Evolutionary conservation across 2,797 vertebrate species (phyloP).

Genomic region (Remorina albescens): DNA sequence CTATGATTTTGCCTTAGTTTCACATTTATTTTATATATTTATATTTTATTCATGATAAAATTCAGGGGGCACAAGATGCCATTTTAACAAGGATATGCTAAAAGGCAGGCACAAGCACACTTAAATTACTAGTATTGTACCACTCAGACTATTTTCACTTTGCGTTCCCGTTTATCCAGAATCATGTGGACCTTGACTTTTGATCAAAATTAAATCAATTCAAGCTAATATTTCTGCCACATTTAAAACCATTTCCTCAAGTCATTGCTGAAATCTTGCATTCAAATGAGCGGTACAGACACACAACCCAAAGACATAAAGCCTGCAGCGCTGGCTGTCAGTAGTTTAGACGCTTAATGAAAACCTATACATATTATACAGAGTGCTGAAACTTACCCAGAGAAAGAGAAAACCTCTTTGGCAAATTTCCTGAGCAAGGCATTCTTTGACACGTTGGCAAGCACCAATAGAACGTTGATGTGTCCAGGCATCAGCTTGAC

Average conservation of each 20-base stretch:
- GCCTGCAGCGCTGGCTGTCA: no score
- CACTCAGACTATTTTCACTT: no score
- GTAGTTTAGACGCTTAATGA: neutral
- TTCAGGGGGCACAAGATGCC: neutral
- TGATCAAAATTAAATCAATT: no score
- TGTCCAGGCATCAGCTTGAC: conserved; percentile 94
- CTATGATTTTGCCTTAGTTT: neutral
- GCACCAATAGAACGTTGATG: conserved; percentile 94
- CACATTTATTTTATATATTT: neutral
- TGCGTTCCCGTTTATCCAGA: no score
- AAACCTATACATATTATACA: neutral
- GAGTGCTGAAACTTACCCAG: conserved; percentile 84
- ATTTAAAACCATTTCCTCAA: no score
- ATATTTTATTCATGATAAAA: neutral
- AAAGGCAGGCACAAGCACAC: neutral
- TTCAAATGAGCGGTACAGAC: no score
- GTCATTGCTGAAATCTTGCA: no score
- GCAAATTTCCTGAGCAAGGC: conserved; percentile 93
- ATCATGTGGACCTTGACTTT: no score
- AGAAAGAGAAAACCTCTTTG: conserved; percentile 95
- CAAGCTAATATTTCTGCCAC: no score
- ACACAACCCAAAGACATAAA: neutral
- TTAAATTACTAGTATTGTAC: neutral
- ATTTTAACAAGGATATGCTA: neutral
- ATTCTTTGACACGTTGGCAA: conserved; percentile 91